phyloP scores from a whole-genome alignment of 1,140 invertebrate genomes.

The Amphibalanus amphitrite region DNA sequence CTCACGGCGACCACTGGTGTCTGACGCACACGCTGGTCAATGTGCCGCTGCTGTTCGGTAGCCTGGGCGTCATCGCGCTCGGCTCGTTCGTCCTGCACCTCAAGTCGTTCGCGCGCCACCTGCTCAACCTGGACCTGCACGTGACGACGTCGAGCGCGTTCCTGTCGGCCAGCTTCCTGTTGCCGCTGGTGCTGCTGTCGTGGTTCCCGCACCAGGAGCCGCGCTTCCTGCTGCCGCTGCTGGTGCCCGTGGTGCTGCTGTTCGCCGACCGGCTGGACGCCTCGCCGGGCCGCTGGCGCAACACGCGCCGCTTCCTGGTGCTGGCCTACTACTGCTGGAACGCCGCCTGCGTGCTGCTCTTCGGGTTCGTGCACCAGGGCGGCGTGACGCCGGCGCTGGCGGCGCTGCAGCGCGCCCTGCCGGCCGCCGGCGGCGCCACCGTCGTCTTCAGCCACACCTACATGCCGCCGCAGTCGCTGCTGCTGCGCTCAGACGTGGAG shows the following conservation, averaged over 20 bases:
- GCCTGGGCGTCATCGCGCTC: slow-evolving; percentile 46
- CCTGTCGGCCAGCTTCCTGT: slow-evolving; percentile 51
- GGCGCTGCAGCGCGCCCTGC: slow-evolving; percentile 42
- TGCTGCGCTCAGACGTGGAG: slow-evolving; percentile 28
- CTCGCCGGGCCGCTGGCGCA: slow-evolving; percentile 18
- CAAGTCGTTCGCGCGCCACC: slow-evolving; percentile 42
- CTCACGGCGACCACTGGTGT: slow-evolving; percentile 69
- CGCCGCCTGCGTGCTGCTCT: slow-evolving; percentile 48
- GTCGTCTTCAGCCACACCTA: slow-evolving; percentile 70
- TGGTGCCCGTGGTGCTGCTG: slow-evolving; percentile 58
- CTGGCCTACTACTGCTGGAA: slow-evolving; percentile 54
- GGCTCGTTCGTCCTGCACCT: slow-evolving; percentile 36
- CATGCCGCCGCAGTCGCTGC: slow-evolving; percentile 55
- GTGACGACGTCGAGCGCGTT: slow-evolving; percentile 30
- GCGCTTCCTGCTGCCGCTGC: slow-evolving; percentile 65
- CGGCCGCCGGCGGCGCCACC: slow-evolving; percentile 37
- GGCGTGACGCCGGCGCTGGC: slow-evolving; percentile 50
- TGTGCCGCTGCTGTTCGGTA: slow-evolving; percentile 64
- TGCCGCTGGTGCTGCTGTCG: slow-evolving; percentile 56
- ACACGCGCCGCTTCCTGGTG: slow-evolving; percentile 24
- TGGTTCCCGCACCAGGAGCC: slow-evolving; percentile 81
- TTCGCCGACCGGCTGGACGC: slow-evolving; percentile 29
- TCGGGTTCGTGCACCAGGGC: slow-evolving; percentile 71
- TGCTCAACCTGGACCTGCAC: slow-evolving; percentile 38
- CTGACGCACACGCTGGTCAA: slow-evolving; percentile 68